Conservation (phyloP, 2,888 invertebrate species). For the Flexamia atlantica region DNA sequence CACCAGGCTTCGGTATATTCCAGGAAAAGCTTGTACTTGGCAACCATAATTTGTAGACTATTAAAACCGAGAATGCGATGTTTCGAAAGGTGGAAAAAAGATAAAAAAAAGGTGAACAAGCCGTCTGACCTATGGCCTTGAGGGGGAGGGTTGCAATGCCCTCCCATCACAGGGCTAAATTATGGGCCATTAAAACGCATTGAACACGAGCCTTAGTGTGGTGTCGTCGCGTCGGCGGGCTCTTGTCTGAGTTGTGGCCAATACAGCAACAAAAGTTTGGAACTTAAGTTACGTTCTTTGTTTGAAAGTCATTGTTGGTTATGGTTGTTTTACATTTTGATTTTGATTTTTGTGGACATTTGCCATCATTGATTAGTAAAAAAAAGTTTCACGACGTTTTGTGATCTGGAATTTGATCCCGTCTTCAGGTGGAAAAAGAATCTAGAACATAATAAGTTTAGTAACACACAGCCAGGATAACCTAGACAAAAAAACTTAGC, state of each 20-base stretch:
- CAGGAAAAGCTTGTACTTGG: neutral
- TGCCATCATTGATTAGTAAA: no score
- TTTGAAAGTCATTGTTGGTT: no score
- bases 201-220: neutral
- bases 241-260: neutral
- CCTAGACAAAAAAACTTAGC: no score
- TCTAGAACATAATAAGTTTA: no score
- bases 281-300: no score
- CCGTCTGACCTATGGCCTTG: neutral
- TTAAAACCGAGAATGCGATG: neutral
- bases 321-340: no score
- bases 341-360: no score
- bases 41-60: neutral
- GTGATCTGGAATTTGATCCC: no score
- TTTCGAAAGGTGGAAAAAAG: constrained; percentile 14
- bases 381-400: no score
- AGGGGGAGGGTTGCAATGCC: neutral
- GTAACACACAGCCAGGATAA: no score
- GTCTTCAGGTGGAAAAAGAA: no score
- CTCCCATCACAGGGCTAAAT: neutral
- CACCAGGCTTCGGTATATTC: neutral
- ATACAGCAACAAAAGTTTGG: no score
- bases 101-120: neutral
- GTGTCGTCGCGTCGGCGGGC: neutral
- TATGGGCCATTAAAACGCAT: constrained; percentile 23